Evolutionary conservation across 2,113 vertebrate species (phyloP).

Genomic region (Rhinichthys klamathensis): DNA sequence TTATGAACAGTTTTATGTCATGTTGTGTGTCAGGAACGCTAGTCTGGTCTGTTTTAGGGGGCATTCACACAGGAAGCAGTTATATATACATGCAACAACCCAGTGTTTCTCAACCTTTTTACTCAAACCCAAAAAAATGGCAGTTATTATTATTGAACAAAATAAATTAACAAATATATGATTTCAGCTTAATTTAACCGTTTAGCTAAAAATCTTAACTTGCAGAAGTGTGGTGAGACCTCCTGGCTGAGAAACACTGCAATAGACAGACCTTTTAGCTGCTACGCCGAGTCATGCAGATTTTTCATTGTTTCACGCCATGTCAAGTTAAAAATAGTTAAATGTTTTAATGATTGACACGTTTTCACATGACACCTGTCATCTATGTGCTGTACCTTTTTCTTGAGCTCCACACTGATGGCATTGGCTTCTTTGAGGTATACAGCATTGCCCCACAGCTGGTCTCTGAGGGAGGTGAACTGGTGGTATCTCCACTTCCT

Average conservation of each 20-base stretch:
- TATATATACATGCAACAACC: neutral
- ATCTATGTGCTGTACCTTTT: constrained; percentile 82
- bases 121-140: too few relatives aligned
- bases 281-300: neutral
- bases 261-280: neutral
- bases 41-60: too few relatives aligned
- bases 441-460: constrained; percentile 96
- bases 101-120: too few relatives aligned
- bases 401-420: constrained; percentile 97
- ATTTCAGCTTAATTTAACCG: too few relatives aligned
- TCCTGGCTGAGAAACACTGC: too few relatives aligned
- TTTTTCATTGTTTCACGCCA: neutral
- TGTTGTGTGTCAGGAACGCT: neutral
- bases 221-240: too few relatives aligned
- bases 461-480: constrained; percentile 94
- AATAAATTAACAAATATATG: too few relatives aligned
- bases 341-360: neutral
- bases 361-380: neutral
- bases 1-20: neutral
- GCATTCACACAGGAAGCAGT: neutral
- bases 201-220: too few relatives aligned
- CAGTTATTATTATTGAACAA: too few relatives aligned
- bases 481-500: constrained; percentile 98
- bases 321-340: neutral
- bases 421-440: constrained; percentile 98